Conservation (phyloP, 2,888 invertebrate species). For the Leptopilina syphax region DNA sequence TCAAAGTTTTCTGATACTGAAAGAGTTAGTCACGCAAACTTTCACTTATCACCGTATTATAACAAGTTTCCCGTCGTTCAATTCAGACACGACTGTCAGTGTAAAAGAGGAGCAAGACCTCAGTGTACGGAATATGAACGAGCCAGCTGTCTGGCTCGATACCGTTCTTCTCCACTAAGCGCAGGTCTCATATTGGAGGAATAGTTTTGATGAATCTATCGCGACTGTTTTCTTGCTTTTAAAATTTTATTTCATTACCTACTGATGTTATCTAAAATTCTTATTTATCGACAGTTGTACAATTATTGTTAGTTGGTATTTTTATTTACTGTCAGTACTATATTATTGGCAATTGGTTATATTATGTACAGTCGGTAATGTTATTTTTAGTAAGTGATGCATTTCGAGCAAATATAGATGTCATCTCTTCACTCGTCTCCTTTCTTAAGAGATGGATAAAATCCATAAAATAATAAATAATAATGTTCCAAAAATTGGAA, state of each 20-base stretch:
- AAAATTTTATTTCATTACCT: background rate
- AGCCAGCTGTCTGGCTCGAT: slow-evolving; percentile 74
- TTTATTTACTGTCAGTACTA: background rate
- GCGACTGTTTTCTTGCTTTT: background rate
- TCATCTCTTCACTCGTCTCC: no score
- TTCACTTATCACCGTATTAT: slow-evolving; percentile 46
- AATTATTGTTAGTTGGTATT: background rate
- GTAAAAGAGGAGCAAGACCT: slow-evolving; percentile 54
- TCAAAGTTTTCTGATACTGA: slow-evolving; percentile 47
- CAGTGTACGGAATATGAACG: slow-evolving; percentile 53
- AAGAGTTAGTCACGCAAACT: slow-evolving; percentile 53
- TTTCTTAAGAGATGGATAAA: no score
- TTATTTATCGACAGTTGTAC: background rate
- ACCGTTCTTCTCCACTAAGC: slow-evolving; percentile 69
- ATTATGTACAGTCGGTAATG: background rate
- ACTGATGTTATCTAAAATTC: background rate
- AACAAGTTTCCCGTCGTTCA: slow-evolving; percentile 52
- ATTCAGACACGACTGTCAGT: slow-evolving; percentile 56
- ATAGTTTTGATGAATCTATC: background rate
- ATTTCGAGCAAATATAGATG: no score
- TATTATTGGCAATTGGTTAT: background rate
- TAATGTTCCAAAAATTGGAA: no score
- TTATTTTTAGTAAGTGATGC: background rate
- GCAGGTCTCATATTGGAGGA: slow-evolving; percentile 62
- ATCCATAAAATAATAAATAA: no score